These are phyloP conservation scores for Brevimyrus niger DNA, from an alignment of 2,113 vertebrate species.

Conservation along the genomic window DNA sequence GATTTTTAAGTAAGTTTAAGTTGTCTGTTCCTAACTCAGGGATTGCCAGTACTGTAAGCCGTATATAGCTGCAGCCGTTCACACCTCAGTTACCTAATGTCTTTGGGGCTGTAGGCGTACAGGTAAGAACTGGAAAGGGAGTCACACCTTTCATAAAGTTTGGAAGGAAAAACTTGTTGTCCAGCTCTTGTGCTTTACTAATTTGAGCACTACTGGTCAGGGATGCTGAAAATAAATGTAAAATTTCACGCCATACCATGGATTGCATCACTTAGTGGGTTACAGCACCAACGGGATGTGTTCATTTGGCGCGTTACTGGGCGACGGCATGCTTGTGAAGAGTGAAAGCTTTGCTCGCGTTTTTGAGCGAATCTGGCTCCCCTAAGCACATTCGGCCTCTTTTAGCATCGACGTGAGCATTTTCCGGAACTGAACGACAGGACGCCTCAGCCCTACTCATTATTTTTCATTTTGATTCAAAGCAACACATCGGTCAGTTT, in stretches of 20 bases:
- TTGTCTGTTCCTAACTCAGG: neutral
- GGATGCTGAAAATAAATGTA: neutral
- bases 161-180: neutral
- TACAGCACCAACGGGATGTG: neutral
- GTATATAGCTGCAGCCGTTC: neutral
- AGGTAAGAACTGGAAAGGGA: neutral
- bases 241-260: neutral
- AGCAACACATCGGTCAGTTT: neutral
- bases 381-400: neutral
- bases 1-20: neutral
- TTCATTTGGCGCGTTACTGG: neutral
- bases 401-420: neutral
- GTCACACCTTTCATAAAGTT: neutral
- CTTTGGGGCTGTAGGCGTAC: neutral
- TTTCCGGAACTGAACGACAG: neutral
- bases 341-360: neutral
- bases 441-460: neutral
- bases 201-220: neutral
- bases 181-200: neutral
- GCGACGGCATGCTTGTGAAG: neutral
- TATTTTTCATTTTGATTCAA: neutral
- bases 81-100: neutral
- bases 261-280: neutral
- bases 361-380: neutral
- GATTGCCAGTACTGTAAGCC: neutral